phyloP scores from a whole-genome alignment of 2,113 vertebrate species.

The Syngnathus floridae region DNA sequence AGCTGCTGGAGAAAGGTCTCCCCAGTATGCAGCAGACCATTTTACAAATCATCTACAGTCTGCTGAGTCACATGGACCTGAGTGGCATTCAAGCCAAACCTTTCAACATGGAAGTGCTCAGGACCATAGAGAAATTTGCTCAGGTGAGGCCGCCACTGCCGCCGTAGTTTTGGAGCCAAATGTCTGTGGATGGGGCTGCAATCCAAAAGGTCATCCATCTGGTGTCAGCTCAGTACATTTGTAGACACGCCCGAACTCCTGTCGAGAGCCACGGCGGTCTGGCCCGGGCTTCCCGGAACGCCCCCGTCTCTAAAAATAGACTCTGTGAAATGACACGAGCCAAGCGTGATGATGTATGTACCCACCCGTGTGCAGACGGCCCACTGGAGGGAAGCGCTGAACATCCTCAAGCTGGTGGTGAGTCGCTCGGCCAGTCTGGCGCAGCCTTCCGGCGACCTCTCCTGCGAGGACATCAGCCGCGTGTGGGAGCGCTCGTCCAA shows the following conservation, averaged over 20 bases:
- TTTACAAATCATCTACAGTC: constrained; percentile 91
- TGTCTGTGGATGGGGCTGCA: background rate
- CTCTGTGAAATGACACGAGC: constrained; percentile 44
- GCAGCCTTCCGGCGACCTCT: constrained; percentile 78
- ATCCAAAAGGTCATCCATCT: constrained; percentile 18
- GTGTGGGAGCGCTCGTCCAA: constrained; percentile 87
- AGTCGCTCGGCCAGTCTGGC: constrained; percentile 87
- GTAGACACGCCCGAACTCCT: constrained; percentile 67
- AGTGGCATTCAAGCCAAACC: constrained; percentile 85
- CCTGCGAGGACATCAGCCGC: constrained; percentile 80
- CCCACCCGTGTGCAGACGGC: constrained; percentile 66
- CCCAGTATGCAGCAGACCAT: constrained; percentile 93
- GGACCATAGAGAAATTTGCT: constrained; percentile 94
- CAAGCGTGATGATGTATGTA: constrained; percentile 26
- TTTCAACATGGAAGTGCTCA: constrained; percentile 93
- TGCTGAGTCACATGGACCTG: constrained; percentile 93
- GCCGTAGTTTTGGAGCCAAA: background rate
- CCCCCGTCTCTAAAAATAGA: constrained; percentile 40
- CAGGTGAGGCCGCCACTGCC: constrained; percentile 76
- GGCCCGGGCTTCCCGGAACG: constrained; percentile 24
- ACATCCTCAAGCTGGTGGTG: constrained; percentile 87
- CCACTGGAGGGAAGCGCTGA: constrained; percentile 89
- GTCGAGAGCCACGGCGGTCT: constrained; percentile 30
- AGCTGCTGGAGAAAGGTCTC: constrained; percentile 94
- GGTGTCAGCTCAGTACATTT: constrained; percentile 53